phyloP scores from a whole-genome alignment of 1,140 invertebrate genomes.

The Aphelenchoides fujianensis region DNA sequence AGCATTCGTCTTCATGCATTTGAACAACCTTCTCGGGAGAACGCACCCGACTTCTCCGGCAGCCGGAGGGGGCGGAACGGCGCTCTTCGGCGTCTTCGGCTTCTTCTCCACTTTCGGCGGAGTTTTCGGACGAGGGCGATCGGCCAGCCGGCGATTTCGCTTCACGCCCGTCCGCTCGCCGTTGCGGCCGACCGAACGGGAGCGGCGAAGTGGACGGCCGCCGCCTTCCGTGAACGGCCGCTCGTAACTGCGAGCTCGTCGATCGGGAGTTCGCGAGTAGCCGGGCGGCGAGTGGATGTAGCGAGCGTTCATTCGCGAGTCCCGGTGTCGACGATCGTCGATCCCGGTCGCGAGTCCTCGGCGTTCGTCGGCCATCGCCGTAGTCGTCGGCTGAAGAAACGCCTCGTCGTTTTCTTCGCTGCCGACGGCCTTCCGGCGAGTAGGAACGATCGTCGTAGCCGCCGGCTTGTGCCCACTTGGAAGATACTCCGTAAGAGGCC shows the following conservation, averaged over 20 bases:
- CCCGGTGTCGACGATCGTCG: background rate
- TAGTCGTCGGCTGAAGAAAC: background rate
- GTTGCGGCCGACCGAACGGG: background rate
- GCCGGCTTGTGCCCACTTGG: background rate
- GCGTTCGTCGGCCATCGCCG: background rate
- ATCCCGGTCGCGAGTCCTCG: conserved; percentile 5
- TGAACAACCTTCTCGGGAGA: background rate
- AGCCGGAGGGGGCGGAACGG: background rate
- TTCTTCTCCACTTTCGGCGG: background rate
- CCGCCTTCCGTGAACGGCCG: background rate
- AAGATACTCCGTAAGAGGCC: background rate
- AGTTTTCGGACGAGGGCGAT: conserved; percentile 9
- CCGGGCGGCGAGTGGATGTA: conserved; percentile 1
- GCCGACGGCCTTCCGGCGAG: background rate
- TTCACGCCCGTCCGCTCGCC: conserved; percentile 3
- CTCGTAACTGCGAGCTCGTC: background rate
- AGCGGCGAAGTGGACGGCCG: background rate
- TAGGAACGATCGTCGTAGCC: background rate
- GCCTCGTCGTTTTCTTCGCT: conserved; percentile 8
- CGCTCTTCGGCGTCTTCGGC: background rate
- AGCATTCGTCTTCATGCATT: too few relatives aligned
- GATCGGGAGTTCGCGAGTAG: background rate
- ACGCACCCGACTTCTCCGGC: background rate
- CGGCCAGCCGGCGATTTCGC: conserved; percentile 15
- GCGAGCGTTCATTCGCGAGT: background rate